These are phyloP conservation scores for Tonatia bakeri DNA, from an alignment of 2,113 vertebrate genomes.

Conservation along the genomic window DNA sequence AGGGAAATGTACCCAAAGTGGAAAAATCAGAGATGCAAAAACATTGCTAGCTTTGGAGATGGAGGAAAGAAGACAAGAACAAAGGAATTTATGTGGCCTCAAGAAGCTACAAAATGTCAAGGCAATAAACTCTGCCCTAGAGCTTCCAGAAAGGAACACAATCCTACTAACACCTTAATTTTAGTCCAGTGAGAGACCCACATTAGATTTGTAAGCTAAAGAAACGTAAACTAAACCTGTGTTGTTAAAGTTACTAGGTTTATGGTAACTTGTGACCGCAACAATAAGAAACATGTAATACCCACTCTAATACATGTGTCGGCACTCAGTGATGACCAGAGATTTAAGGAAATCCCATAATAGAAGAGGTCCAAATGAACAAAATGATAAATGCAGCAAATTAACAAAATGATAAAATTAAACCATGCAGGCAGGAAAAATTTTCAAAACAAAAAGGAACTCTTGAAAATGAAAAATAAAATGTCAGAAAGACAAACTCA, in stretches of 20 bases:
- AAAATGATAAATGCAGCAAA: background rate
- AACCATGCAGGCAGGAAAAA: background rate
- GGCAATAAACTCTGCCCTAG: background rate
- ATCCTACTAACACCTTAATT: background rate
- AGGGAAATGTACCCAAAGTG: background rate
- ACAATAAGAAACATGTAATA: background rate
- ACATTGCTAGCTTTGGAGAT: background rate
- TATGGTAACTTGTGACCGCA: background rate
- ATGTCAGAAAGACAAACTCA: background rate
- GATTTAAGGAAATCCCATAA: background rate
- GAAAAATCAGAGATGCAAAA: background rate
- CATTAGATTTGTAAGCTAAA: background rate
- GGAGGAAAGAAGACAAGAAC: background rate
- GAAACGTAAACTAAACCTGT: background rate
- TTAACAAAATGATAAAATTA: background rate
- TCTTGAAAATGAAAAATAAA: background rate
- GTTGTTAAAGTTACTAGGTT: background rate
- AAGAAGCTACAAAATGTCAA: background rate
- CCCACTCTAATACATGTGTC: background rate
- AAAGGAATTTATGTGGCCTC: background rate
- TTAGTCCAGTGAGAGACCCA: background rate
- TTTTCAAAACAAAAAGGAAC: background rate
- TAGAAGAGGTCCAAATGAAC: background rate
- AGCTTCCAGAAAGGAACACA: background rate
- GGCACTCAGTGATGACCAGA: background rate